Evolutionary conservation across 2,797 vertebrate genomes (phyloP).

Genomic region (Fistularia commersonii): DNA sequence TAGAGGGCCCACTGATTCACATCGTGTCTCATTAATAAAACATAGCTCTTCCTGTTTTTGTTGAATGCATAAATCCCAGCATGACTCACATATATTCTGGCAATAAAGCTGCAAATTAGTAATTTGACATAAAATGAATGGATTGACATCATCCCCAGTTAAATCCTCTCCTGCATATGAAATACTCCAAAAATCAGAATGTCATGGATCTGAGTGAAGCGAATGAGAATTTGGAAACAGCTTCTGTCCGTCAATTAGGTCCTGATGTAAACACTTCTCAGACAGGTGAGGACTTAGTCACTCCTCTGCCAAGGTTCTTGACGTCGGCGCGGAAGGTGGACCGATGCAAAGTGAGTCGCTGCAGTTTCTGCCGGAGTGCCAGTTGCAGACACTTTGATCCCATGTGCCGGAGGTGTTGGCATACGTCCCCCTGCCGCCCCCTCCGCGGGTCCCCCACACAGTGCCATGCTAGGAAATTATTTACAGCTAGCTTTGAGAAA

Average conservation of each 20-base stretch:
- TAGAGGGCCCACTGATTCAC: conserved; percentile 46
- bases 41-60: conserved; percentile 45
- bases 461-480: neutral
- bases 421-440: conserved; percentile 53
- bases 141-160: neutral
- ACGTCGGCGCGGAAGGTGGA: neutral
- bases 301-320: no score
- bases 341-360: neutral
- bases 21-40: conserved; percentile 65
- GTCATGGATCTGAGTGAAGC: no score
- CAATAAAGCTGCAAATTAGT: conserved; percentile 16
- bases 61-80: conserved; percentile 38
- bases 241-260: no score
- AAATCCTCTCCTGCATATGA: no score
- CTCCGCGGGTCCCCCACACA: conserved; percentile 41
- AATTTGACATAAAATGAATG: conserved; percentile 40
- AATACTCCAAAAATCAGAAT: no score
- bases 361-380: conserved; percentile 33
- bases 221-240: no score
- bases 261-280: no score
- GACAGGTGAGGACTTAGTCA: no score
- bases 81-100: conserved; percentile 54
- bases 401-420: conserved; percentile 61
- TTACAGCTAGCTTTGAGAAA: neutral
- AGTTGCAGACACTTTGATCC: conserved; percentile 66